Evolutionary conservation across 1,140 invertebrate species (phyloP).

Genomic region (Stenopsyche tienmushanensis): DNA sequence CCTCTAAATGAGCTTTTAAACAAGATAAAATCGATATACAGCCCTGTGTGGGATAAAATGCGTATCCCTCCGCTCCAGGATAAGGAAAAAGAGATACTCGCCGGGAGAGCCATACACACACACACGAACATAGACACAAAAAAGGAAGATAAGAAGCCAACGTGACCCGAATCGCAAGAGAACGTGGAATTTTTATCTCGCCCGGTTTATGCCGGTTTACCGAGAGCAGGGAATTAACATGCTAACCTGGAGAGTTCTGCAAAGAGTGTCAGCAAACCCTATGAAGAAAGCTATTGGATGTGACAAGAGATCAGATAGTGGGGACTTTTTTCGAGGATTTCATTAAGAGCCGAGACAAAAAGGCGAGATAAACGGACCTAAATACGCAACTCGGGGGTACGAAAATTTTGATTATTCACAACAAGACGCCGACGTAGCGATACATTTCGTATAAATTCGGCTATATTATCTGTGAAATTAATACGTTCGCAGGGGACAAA

Average conservation of each 20-base stretch:
- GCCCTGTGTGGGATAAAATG: conserved; percentile 1
- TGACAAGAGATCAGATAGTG: conserved; percentile 26
- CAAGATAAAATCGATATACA: conserved; percentile 8
- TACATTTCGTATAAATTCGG: no score
- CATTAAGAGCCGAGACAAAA: conserved; percentile 14
- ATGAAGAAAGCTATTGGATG: conserved; percentile 22
- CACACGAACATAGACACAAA: conserved; percentile 3
- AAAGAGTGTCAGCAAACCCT: background rate
- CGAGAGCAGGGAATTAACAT: conserved; percentile 22
- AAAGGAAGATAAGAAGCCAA: conserved; percentile 20
- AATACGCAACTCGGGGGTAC: background rate
- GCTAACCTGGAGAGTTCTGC: conserved; percentile 8
- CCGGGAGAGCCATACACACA: background rate
- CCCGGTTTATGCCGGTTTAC: conserved; percentile 10
- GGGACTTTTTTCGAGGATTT: conserved; percentile 14
- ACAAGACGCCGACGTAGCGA: background rate
- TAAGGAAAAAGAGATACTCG: conserved; percentile 15
- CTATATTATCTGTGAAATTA: no score
- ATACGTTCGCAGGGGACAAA: no score
- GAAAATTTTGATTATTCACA: background rate
- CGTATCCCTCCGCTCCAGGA: conserved; percentile 2
- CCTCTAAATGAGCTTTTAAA: conserved; percentile 23
- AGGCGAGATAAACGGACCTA: background rate
- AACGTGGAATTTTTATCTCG: conserved; percentile 14
- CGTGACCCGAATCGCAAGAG: conserved; percentile 26